Conservation (phyloP, 2,888 invertebrate species). For the Augochlorella aurata region DNA sequence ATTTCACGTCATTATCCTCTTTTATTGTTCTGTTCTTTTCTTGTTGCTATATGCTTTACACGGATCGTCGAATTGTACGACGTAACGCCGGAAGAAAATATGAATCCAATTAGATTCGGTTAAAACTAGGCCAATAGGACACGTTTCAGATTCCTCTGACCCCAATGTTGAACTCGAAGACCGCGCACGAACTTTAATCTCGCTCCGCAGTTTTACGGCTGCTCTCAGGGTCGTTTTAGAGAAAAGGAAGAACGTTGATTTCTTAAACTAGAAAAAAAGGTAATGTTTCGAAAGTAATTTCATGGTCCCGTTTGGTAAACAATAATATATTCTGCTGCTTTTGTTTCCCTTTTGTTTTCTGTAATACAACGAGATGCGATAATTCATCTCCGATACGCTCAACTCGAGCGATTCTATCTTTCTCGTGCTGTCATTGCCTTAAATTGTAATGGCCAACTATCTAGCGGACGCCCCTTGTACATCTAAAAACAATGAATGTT, state of each 20-base stretch:
- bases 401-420: not conserved
- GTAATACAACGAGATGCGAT: not conserved
- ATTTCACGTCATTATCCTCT: not conserved
- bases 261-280: not conserved
- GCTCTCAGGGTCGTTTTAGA: conserved; percentile 64
- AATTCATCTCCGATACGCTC: not conserved
- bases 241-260: conserved; percentile 40
- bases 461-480: conserved; percentile 62
- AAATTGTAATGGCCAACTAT: conserved; percentile 70
- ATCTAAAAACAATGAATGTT: conserved; percentile 62
- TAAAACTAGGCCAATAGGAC: conserved; percentile 41
- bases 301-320: not conserved
- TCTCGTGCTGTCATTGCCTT: conserved; percentile 21
- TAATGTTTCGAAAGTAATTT: not conserved
- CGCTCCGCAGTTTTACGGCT: conserved; percentile 70
- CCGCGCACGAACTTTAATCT: conserved; percentile 71
- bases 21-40: conserved; percentile 1
- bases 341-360: not conserved
- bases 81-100: conserved; percentile 35
- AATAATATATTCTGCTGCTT: not conserved
- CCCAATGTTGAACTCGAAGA: conserved; percentile 69
- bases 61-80: not conserved
- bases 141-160: conserved; percentile 64
- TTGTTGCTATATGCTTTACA: not conserved
- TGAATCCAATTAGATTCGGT: conserved; percentile 54